Percentiles rank a stretch among this genome's conserved stretches.
Conservation (phyloP, 2,888 invertebrate genomes). For the Antitype chi region DNA sequence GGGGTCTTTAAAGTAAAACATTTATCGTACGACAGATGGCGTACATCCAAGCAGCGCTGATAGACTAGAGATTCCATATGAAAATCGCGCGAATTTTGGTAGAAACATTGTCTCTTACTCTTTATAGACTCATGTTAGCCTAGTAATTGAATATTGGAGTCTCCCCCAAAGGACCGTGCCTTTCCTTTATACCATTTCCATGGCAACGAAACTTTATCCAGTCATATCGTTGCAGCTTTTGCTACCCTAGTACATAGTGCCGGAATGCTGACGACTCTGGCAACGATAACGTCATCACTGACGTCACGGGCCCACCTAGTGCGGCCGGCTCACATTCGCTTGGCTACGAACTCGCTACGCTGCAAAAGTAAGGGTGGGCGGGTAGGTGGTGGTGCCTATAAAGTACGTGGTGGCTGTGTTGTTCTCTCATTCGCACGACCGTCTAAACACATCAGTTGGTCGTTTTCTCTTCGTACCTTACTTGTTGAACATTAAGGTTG, state of each 20-base stretch:
- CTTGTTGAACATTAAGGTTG: not conserved
- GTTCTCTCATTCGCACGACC: not conserved
- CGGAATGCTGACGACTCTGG: slow-evolving; percentile 16
- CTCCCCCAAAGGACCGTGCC: slow-evolving; percentile 25
- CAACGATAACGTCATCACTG: slow-evolving; percentile 25
- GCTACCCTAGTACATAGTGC: slow-evolving; percentile 30
- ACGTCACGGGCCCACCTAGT: slow-evolving; percentile 9
- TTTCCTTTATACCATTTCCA: not conserved
- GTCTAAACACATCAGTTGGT: not conserved
- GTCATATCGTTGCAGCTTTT: slow-evolving; percentile 16
- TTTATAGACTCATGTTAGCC: slow-evolving; percentile 12
- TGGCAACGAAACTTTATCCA: not conserved
- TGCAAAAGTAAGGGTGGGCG: not conserved
- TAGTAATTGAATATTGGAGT: slow-evolving; percentile 43
- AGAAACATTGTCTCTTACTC: not conserved
- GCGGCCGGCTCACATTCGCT: not conserved
- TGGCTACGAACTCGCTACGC: not conserved
- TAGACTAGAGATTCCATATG: not conserved
- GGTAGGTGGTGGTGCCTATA: not conserved
- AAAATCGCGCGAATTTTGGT: not conserved
- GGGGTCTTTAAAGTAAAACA: not conserved
- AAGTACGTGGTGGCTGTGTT: not conserved
- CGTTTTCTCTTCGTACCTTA: not conserved
- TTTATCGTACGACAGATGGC: slow-evolving; percentile 1
- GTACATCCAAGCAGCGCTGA: not conserved